A percentile compares a stretch with the other conserved stretches of the same genome.
phyloP scores from a whole-genome alignment of 2,797 vertebrate species.

The Catostomus latipinnis region DNA sequence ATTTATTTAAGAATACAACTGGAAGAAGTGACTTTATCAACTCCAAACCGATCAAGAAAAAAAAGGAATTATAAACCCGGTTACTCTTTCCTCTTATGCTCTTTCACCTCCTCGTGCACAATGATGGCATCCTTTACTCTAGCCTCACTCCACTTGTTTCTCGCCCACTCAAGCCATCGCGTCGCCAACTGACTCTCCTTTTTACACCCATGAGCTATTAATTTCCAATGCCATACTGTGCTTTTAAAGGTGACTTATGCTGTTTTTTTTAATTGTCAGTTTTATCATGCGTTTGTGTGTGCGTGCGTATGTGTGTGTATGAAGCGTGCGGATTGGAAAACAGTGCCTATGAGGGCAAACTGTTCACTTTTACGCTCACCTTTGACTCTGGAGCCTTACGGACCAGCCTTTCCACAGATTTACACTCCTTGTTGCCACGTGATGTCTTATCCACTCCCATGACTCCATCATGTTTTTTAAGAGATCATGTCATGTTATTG shows the following conservation, averaged over 20 bases:
- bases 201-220: constrained; percentile 72
- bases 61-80: constrained; percentile 28
- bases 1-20: constrained; percentile 50
- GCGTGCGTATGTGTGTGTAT: constrained; percentile 19
- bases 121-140: constrained; percentile 45
- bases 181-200: constrained; percentile 32
- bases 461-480: constrained; percentile 57
- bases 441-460: constrained; percentile 41
- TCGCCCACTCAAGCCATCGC: constrained; percentile 15
- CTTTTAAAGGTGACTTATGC: constrained; percentile 71
- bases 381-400: constrained; percentile 48
- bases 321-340: constrained; percentile 21
- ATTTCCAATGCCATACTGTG: constrained; percentile 86
- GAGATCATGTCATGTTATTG: constrained; percentile 55
- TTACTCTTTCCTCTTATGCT: constrained; percentile 43
- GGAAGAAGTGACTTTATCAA: constrained; percentile 27
- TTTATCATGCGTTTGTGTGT: constrained; percentile 18
- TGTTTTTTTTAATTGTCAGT: constrained; percentile 30
- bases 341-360: constrained; percentile 46
- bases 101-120: constrained; percentile 43
- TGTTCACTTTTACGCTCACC: constrained; percentile 54
- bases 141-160: constrained; percentile 34
- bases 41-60: constrained; percentile 60
- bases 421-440: constrained; percentile 38
- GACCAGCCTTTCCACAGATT: constrained; percentile 44